Evolutionary conservation across 2,888 invertebrate genomes (phyloP), one percentile per base, ranked within the genome.

Genomic region (Troglohyphantes excavatus): DNA sequence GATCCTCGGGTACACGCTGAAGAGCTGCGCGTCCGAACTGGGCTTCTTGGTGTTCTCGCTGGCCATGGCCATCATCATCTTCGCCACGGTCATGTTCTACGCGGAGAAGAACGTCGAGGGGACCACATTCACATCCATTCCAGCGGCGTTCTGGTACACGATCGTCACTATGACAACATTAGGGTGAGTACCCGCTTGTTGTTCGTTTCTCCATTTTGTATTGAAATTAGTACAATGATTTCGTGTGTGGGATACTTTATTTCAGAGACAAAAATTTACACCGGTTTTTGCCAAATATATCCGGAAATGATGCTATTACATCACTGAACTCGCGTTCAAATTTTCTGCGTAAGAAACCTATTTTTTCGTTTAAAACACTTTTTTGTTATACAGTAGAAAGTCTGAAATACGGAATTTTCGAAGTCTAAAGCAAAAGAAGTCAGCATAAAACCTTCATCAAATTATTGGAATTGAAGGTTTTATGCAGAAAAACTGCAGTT

Each of bases 21-120:
- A 99, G 95, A 98, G 98, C 90, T 99, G 99, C 95, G 99, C 99
- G 94, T 98, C 98, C 94, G 99, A 99, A 95, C 95, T 99, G 92
- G 99, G 99, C 92, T 99, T 99, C 95, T 96, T 99, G 91, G 98
- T 99, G 91, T 99, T 99, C 94, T 99, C 99, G 39, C 95, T 99
- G 93, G 98, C 99, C 91, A 99, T 99, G 99, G 99, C 99, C 93
- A 99, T 99, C 94, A 99, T 99, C 93, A 99, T 99, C 93, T 99
- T 99, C 94, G 99, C 99, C 91, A 99, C 99, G 61, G 98, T 99
- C 92, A 99, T 99, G 99, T 99, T 98, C 95, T 99, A 99, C 95
- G 99, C 99, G 78, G 99, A 99, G 95, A 99, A 99, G 95, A 99
- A 99, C 94, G 99, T 98, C 92, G 96, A 96, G 93, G 96, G 97